Percentiles rank a stretch among this genome's conserved stretches.
These are phyloP conservation scores for Sericinus montela DNA, from an alignment of 2,888 invertebrate genomes.

Conservation along the genomic window DNA sequence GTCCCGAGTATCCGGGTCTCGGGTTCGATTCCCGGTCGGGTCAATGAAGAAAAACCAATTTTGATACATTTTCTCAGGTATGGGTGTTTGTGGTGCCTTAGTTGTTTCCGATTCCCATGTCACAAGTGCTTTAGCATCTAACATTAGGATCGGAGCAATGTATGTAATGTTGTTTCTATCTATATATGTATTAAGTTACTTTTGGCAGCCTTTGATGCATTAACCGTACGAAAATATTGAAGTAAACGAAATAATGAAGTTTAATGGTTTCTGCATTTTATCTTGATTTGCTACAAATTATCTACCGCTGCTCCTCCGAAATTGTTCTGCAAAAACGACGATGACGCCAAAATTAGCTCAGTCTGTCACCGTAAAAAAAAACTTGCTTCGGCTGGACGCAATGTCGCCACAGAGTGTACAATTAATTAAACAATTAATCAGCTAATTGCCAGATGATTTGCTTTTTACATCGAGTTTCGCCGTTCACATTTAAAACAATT, in stretches of 20 bases:
- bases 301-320: slow-evolving; percentile 17
- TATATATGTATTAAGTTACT: too few species aligned
- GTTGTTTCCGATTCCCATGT: too few species aligned
- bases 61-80: too few species aligned
- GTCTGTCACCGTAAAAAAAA: slow-evolving; percentile 25
- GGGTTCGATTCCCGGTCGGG: too few species aligned
- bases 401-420: slow-evolving; percentile 49
- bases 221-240: not conserved
- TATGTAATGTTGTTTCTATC: too few species aligned
- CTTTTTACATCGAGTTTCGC: slow-evolving; percentile 51
- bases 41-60: too few species aligned
- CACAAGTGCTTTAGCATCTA: too few species aligned
- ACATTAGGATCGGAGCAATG: too few species aligned
- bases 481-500: slow-evolving; percentile 55
- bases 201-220: too few species aligned
- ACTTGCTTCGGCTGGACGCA: slow-evolving; percentile 35
- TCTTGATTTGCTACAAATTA: slow-evolving; percentile 19
- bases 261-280: slow-evolving; percentile 14
- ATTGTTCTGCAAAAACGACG: slow-evolving; percentile 5
- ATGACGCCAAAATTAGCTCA: slow-evolving; percentile 9
- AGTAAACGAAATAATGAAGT: slow-evolving; percentile 2
- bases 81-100: too few species aligned
- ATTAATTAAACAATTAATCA: slow-evolving; percentile 80
- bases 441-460: slow-evolving; percentile 71
- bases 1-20: too few species aligned